A percentile compares a stretch with the other conserved stretches of the same genome.
Evolutionary conservation across 2,113 vertebrate species (phyloP).

Genomic region (Alethe castanea): DNA sequence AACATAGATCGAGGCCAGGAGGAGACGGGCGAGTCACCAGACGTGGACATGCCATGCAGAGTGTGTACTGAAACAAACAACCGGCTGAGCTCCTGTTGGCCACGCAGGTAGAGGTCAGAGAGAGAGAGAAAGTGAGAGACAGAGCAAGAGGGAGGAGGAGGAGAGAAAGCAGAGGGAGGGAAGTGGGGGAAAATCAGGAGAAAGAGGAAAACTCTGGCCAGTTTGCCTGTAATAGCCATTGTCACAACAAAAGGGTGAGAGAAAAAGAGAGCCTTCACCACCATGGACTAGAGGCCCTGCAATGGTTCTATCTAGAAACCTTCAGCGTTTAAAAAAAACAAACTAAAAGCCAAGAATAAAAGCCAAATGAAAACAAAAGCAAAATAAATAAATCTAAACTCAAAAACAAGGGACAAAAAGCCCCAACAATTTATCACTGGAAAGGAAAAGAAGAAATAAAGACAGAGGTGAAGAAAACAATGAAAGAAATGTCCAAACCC

Average conservation of each 20-base stretch:
- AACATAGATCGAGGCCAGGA: slow-evolving; percentile 36
- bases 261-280: slow-evolving; percentile 60
- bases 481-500: slow-evolving; percentile 53
- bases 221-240: slow-evolving; percentile 81
- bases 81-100: slow-evolving; percentile 63
- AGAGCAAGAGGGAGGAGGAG: not conserved
- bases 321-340: slow-evolving; percentile 47
- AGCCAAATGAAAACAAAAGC: slow-evolving; percentile 40
- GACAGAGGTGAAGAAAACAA: slow-evolving; percentile 1
- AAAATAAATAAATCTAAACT: not conserved
- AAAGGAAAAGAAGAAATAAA: not conserved
- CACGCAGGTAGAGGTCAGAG: slow-evolving; percentile 49
- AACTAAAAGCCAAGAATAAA: not conserved
- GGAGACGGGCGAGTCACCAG: slow-evolving; percentile 58
- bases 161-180: slow-evolving; percentile 3
- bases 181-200: slow-evolving; percentile 41
- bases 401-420: not conserved
- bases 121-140: slow-evolving; percentile 8
- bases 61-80: slow-evolving; percentile 77
- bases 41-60: slow-evolving; percentile 93
- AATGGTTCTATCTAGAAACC: slow-evolving; percentile 69
- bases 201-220: slow-evolving; percentile 82
- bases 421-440: not conserved
- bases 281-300: slow-evolving; percentile 65
- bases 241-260: slow-evolving; percentile 74